A percentile compares a stretch with the other conserved stretches of the same genome.
phyloP scores from a whole-genome alignment of 2,797 vertebrate species.

The Pantherophis alleghaniensis region DNA sequence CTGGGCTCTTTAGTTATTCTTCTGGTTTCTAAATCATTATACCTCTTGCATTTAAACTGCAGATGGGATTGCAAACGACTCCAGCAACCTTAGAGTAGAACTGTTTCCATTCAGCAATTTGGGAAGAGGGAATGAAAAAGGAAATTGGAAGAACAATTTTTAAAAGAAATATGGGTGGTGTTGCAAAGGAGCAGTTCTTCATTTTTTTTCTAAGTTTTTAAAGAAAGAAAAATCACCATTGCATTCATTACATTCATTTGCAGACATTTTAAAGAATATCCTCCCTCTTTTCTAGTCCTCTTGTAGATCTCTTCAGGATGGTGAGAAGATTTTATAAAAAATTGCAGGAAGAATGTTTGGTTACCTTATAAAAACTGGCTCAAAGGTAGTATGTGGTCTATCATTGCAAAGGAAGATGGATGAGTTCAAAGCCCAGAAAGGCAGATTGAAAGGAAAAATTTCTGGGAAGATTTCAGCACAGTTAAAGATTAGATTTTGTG shows the following conservation, averaged over 20 bases:
- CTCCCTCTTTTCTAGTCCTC: background rate
- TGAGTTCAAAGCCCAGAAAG: background rate
- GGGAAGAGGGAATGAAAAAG: background rate
- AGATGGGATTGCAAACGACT: background rate
- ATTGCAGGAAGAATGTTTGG: background rate
- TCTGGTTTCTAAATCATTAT: constrained; percentile 77
- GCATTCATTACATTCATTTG: background rate
- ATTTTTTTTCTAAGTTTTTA: background rate
- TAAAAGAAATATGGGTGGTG: background rate
- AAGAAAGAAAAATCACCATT: background rate
- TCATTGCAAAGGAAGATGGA: background rate
- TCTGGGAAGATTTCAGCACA: background rate
- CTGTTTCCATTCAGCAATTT: background rate
- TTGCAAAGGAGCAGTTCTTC: background rate
- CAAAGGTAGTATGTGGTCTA: background rate
- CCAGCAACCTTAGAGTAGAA: background rate
- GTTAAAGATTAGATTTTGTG: background rate
- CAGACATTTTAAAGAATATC: background rate
- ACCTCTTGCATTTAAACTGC: constrained; percentile 63
- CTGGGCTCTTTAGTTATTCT: constrained; percentile 74
- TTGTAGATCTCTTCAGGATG: background rate
- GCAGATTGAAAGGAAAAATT: background rate
- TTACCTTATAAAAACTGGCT: background rate
- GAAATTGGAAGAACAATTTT: background rate
- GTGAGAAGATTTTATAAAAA: background rate